phyloP scores from a whole-genome alignment of 2,888 invertebrate species.

The Temnothorax rugatulus region DNA sequence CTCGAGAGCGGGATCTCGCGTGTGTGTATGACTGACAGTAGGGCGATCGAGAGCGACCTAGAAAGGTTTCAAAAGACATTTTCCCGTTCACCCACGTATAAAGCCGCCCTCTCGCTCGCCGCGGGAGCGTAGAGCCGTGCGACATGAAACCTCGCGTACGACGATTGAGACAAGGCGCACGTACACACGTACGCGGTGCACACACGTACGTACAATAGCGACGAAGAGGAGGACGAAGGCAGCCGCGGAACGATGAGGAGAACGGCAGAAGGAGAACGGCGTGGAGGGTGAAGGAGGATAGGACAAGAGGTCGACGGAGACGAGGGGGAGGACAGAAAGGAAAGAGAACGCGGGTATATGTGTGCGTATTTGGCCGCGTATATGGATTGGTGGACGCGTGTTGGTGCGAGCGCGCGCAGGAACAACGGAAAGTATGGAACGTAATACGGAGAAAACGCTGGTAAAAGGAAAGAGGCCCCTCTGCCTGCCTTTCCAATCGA shows the following conservation, averaged over 20 bases:
- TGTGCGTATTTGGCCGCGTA: background rate
- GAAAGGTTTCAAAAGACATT: conserved; percentile 84
- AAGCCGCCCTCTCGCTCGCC: conserved; percentile 75
- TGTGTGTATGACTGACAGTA: conserved; percentile 75
- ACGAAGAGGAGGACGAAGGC: conserved; percentile 65
- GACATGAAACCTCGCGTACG: conserved; percentile 78
- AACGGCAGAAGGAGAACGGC: conserved; percentile 62
- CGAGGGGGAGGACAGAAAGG: conserved; percentile 66
- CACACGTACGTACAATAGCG: conserved; percentile 53
- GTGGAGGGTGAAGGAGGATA: conserved; percentile 65
- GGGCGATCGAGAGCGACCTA: conserved; percentile 83
- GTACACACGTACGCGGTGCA: conserved; percentile 45
- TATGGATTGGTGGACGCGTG: background rate
- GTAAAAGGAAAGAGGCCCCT: conserved; percentile 82
- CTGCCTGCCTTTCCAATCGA: conserved; percentile 84
- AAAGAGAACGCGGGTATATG: conserved; percentile 66
- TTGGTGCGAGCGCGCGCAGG: conserved; percentile 58
- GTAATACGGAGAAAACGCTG: conserved; percentile 82
- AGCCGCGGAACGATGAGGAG: conserved; percentile 37
- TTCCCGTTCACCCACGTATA: conserved; percentile 85
- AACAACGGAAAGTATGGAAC: conserved; percentile 80
- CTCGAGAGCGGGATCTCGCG: conserved; percentile 73
- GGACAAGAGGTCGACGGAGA: conserved; percentile 67
- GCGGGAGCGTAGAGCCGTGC: conserved; percentile 75
- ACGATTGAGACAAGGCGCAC: conserved; percentile 79